Evolutionary conservation across 2,113 vertebrate species (phyloP).

Genomic region (Nycticebus coucang): DNA sequence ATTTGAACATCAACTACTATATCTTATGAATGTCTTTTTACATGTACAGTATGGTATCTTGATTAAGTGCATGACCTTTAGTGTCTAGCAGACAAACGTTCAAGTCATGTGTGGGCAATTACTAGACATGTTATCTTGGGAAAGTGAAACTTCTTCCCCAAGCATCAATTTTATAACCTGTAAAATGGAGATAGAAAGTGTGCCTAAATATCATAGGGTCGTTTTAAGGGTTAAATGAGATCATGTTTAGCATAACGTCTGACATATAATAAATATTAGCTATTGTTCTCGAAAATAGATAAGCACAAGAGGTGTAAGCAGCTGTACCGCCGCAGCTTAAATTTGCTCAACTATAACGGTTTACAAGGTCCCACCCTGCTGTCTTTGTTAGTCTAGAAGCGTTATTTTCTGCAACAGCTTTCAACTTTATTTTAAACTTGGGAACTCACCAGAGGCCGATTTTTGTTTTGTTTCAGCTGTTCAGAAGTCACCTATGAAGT

Average conservation of each 20-base stretch:
- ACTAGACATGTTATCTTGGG: not conserved
- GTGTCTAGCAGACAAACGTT: not conserved
- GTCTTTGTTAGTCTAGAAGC: not conserved
- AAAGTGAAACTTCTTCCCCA: not conserved
- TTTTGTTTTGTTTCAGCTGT: slow-evolving; percentile 71
- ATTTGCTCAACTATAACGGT: slow-evolving; percentile 25
- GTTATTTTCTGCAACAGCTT: slow-evolving; percentile 47
- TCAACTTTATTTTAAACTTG: slow-evolving; percentile 64
- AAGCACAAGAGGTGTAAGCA: not conserved
- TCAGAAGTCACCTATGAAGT: slow-evolving; percentile 64
- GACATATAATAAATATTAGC: not conserved
- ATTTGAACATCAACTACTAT: not conserved
- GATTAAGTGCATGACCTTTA: not conserved
- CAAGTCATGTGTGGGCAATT: not conserved
- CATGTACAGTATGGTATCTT: not conserved
- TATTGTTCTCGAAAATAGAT: slow-evolving; percentile 20
- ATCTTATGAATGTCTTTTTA: not conserved
- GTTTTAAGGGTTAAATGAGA: not conserved
- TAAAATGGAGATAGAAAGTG: not conserved
- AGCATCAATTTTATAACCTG: not conserved
- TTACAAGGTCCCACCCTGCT: not conserved
- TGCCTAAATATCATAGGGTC: not conserved
- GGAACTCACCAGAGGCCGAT: slow-evolving; percentile 58
- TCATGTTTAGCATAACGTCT: not conserved
- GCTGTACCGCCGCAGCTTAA: too few relatives aligned